Base-by-base conservation (phyloP, 2,888 invertebrate species). In the Deroplatys truncata region DNA sequence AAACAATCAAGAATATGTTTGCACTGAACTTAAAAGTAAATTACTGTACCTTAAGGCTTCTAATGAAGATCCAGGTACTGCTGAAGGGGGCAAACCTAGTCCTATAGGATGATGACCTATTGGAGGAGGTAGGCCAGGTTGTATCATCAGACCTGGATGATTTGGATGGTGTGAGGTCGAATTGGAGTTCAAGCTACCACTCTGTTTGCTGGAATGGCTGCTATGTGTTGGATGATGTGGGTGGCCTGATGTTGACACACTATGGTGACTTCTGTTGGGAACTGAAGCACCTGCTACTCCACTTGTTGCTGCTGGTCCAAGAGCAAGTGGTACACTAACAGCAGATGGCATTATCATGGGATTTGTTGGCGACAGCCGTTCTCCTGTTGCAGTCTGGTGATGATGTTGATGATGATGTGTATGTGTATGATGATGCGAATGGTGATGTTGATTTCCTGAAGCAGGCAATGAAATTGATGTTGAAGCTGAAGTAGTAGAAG, bases 131-230 rank as follows among this genome's bases (percentile, higher is more conserved):
- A 90, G 83, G 2, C 90, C 86, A 25, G 91, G 90, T 83, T 95
- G 96, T 90, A 96, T 95, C 96, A 96, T 96, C 88, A 91, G 88
- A 29, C 90, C 90, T 7, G 91, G 90, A 84, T 91, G 90, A n/a
- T 88, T 82, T 31, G 90, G 89, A 83, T 90, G 90, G 72, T 89
- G 89, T 25, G 85, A 86, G 16, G 29, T 20, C 4, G 56, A 25
- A 16, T n/a, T 29, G 4, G 89, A 85, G 31, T 49, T 49, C 25
- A 85, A 31, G 28, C 82, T 95, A 0, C 96, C 96, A 82, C 96
- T 95, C 85, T 96, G 92, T 90, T 96, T 94, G 91, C 96, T 96
- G 16, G 56, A 20, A 91, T 96, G 96, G 92, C 96, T 96, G 91
- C 95, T 28, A n/a, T 86, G 83, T 85, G 83, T 90, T n/a, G 72